Base-by-base conservation (phyloP, 2,113 vertebrate genomes). In the Psilopsiagon aymara region DNA sequence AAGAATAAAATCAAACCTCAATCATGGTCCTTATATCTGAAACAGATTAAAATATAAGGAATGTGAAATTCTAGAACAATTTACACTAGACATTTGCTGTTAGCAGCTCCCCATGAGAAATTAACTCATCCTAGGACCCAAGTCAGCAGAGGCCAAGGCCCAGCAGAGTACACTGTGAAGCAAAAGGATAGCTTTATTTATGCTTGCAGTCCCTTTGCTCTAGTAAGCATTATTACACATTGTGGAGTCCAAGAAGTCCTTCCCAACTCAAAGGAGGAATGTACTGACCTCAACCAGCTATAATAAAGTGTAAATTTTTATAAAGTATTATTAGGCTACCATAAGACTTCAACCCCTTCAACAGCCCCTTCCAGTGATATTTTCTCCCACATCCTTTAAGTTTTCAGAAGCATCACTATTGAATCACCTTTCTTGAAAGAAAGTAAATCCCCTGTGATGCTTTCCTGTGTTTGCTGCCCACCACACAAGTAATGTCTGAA, bases 291-390 rank as follows among this genome's bases (percentile, higher is more conserved):
- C 2, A 0, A 44, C 18, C 24, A 82, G 39, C 27, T 68, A 49
- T 60, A 60, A 39, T 12, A 52, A 82, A 35, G 11, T 6, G 10
- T 18, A 47, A 39, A 62, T 73, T 86, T 68, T 76, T 5, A 57
- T 37, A 35, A 71, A 91, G 8, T 9, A 5, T 31, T 68, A 60
- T 63, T 68, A 35, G 35, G 33, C 88, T 75, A 29, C 28, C 1
- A 0, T n/a, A 74, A 52, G 1, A 1, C 20, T 28, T 2, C 37
- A 85, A 59, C 3, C 1, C 76, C 39, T 78, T 81, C 44, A 81
- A 44, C 20, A 71, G 46, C 9, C 24, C 11, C 39, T 81, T 83
- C 19, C 19, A 79, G 20, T 8, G 4, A 15, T 49, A 52, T 68
- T 83, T 90, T 74, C 73, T 84, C 17, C 11, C 15, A 21, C 24